Base-by-base conservation (phyloP, 92 coral and sea anemone genomes). In the Desmophyllum pertusum region DNA sequence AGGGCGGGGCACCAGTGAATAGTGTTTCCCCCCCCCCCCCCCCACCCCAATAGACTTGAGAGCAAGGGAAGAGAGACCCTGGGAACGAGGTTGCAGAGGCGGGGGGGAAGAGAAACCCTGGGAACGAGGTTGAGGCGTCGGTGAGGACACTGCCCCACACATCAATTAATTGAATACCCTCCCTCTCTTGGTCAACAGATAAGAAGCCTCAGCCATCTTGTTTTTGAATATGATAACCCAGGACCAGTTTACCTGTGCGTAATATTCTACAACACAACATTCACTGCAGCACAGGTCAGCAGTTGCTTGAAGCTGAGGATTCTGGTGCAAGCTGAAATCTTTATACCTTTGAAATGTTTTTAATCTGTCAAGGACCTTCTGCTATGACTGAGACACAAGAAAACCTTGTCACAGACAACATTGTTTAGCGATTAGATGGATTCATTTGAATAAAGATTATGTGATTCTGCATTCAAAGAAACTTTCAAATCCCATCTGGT, bases 241-340 rank as follows among this genome's bases (percentile, higher is more conserved):
- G 84, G 63, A 18, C 27, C 55, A 43, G 84, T 55, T 25, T n/a
- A 79, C 21, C 63, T 65, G 43, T 79, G 84, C 35, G 45, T 67
- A 0, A 45, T 79, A 0, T 79, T 79, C 75, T 66, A 65, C 75
- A 79, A 79, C 64, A 42, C 57, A 33, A 66, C 84, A 25, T 79
- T 65, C 84, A 65, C 84, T 6, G 45, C 23, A 15, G 66, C 46
- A 14, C 65, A 79, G 39, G 84, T 79, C 75, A 79, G 75, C 75
- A 61, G 75, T 18, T 79, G 84, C 46, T 36, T 79, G 41, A 79
- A 79, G 84, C 75, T 79, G 64, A 33, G 74, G 45, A 40, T 79
- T 71, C 33, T 45, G 4, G 84, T 79, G 29, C 63, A 79, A 33
- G 43, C 84, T 33, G 46, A 65, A 67, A 46, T 79, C 36, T 45